Conservation (phyloP, 1,140 invertebrate species). For the Pseudomyrmex dendroicus region DNA sequence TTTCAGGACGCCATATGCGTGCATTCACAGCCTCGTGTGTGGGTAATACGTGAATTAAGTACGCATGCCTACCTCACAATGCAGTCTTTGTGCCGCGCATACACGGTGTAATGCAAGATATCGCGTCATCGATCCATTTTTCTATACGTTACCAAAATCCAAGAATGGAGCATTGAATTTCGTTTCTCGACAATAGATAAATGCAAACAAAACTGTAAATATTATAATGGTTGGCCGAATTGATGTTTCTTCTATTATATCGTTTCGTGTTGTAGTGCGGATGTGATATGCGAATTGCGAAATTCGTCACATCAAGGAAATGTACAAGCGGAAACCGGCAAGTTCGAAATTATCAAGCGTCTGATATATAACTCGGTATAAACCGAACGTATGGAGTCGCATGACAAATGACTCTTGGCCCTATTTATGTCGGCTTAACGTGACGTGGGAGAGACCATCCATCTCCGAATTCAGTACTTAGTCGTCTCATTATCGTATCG, state of each 20-base stretch:
- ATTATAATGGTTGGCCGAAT: neutral
- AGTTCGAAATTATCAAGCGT: neutral
- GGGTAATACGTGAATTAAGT: slow-evolving; percentile 54
- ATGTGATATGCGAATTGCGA: neutral
- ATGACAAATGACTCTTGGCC: slow-evolving; percentile 40
- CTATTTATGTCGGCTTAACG: slow-evolving; percentile 38
- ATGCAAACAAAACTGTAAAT: neutral
- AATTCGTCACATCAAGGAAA: neutral
- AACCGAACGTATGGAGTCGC: neutral
- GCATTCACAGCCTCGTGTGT: slow-evolving; percentile 27
- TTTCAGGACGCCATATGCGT: neutral
- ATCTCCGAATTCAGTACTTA: slow-evolving; percentile 44
- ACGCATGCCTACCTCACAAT: slow-evolving; percentile 54
- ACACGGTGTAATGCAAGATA: slow-evolving; percentile 30
- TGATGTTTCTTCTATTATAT: too few relatives aligned
- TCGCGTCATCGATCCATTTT: slow-evolving; percentile 23
- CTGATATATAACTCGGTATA: slow-evolving; percentile 8
- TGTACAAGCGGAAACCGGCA: neutral
- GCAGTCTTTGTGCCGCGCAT: slow-evolving; percentile 29
- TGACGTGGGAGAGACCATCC: slow-evolving; percentile 38
- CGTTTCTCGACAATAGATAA: neutral
- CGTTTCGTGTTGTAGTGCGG: too few relatives aligned
- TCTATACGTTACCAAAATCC: slow-evolving; percentile 26
- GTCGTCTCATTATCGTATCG: slow-evolving; percentile 15
- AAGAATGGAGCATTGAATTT: neutral